Base-by-base conservation (phyloP, 1,140 invertebrate species). In the Penaeus japonicus region DNA sequence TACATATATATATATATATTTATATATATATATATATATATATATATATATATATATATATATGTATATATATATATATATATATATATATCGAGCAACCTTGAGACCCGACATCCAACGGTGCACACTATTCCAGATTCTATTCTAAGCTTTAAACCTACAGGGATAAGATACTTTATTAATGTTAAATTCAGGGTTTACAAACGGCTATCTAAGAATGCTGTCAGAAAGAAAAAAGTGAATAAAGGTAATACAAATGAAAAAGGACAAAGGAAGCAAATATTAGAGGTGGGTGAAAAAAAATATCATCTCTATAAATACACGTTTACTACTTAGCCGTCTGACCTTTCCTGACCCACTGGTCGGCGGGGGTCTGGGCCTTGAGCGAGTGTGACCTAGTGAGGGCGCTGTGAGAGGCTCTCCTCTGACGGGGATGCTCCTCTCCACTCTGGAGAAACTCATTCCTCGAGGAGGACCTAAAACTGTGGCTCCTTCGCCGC, bases 341-440 rank as follows among this genome's bases (percentile, higher is more conserved):
- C 86, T 88, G 86, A 88, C 86, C 86, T 88, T 82, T 82, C 22
- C 54, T 57, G 53, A 47, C 22, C 80, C 86, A 70, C 20, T 78
- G 79, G 32, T 88, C 86, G 54, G 39, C 65, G 27, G 70, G 70
- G 70, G 57, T 75, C 32, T 30, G 65, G 70, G 53, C 73, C 86
- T 88, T 88, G 80, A 83, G 59, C 53, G 86, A 88, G 62, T 88
- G 79, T 32, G 86, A 88, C 86, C 80, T 83, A 81, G 27, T 77
- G 86, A 88, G 80, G 59, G 79, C 78, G 62, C 65, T 75, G 80
- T 88, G 80, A 47, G 86, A 83, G 53, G 86, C 86, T 35, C 86
- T 24, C 15, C 86, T 59, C 65, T 53, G 80, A 54, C 86, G 82
- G 32, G 80, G 70, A 35, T 57, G 77, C 20, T 88, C 86, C 10